Base-by-base conservation (phyloP, 1,140 invertebrate genomes). In the Chelonus insularis region DNA sequence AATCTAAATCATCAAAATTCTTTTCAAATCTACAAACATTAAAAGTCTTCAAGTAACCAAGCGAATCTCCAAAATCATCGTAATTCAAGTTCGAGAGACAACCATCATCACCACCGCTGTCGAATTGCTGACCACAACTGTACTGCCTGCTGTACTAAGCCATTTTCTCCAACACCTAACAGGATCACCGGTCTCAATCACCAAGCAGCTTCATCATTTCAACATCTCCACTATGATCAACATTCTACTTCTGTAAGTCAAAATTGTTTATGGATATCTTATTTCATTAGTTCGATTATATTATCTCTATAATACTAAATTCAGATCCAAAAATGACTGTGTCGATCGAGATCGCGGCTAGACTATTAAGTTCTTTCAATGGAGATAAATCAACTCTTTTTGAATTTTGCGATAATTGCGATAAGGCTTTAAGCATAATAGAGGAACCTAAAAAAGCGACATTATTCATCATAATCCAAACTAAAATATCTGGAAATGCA, bases 371-470 rank as follows among this genome's bases (percentile, higher is more conserved):
- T 0, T 43, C 41, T 32, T 65, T 65, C n/a, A 29, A 61, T 32
- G 63, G 58, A 12, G 56, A 43, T 25, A 65, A 59, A 62, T 12
- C 37, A 0, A 21, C 25, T 12, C n/a, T 66, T 5, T 52, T 54
- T 23, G 60, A 66, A 66, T 66, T 66, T 52, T 47, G 57, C 16
- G 64, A 66, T 20, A 66, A 66, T 18, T 51, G 41, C 3, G 37
- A 62, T 20, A 57, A 60, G 51, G 57, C 64, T 0, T 16, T 36
- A 11, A 51, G 25, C n/a, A 23, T 65, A 6, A 12, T 59, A 6
- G 21, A 34, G 0, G 32, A 54, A 7, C 6, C 23, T 1, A 43
- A 7, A 0, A 54, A 66, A 29, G 25, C 25, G 7, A 29, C 7
- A 7, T 7, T 39, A 4, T 65, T 65, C 20, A 29, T 29, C 0